Evolutionary conservation across 2,797 vertebrate genomes (phyloP).

Genomic region (Chaunax sp.): DNA sequence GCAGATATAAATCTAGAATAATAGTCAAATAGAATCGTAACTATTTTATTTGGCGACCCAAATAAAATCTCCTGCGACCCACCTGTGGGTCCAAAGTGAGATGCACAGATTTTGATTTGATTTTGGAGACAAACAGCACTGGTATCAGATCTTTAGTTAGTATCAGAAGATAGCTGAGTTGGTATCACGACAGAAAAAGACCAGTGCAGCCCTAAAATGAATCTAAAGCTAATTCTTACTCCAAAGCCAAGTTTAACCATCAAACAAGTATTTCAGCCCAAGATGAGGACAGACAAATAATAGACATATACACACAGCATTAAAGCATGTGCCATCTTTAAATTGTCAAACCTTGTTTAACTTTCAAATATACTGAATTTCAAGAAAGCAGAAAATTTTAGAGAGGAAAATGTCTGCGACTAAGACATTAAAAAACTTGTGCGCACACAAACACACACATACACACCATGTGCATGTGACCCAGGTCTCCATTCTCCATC

Average conservation of each 20-base stretch:
- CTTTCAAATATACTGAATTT: not conserved
- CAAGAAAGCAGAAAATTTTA: not conserved
- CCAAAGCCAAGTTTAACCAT: not conserved
- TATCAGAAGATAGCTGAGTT: too few species aligned
- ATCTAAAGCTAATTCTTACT: not conserved
- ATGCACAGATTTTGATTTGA: too few species aligned
- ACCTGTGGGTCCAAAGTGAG: too few species aligned
- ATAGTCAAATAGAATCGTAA: too few species aligned
- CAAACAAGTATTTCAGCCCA: too few species aligned
- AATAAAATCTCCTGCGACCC: too few species aligned
- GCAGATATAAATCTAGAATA: too few species aligned
- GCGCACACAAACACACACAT: conserved; percentile 23
- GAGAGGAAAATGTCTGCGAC: conserved; percentile 16
- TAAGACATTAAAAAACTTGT: not conserved
- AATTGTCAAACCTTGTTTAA: conserved; percentile 11
- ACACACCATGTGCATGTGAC: conserved; percentile 93
- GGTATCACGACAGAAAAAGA: too few species aligned
- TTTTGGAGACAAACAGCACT: too few species aligned
- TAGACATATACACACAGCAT: not conserved
- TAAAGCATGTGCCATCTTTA: conserved; percentile 1
- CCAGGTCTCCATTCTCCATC: conserved; percentile 97
- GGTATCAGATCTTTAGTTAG: too few species aligned
- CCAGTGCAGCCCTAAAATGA: too few species aligned
- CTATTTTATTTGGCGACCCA: too few species aligned
- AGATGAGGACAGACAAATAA: not conserved